Evolutionary conservation across 2,888 invertebrate genomes (phyloP).

Genomic region (Mechanitis messenoides): DNA sequence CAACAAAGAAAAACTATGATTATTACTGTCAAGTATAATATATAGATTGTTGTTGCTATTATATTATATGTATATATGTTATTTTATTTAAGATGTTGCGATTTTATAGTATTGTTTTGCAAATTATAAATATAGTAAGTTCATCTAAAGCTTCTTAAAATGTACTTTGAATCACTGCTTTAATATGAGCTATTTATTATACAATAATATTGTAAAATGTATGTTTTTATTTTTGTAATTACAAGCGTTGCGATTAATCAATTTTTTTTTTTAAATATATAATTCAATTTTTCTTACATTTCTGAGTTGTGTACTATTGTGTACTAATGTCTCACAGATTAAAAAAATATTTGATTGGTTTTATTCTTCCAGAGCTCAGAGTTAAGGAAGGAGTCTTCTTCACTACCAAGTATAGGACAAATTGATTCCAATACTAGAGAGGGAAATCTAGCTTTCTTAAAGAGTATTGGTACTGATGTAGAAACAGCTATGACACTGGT

Average conservation of each 20-base stretch:
- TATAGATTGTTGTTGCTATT: not conserved
- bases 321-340: no score
- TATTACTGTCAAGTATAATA: not conserved
- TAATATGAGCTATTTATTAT: no score
- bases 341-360: not conserved
- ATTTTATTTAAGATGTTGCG: not conserved
- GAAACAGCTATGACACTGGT: slow-evolving; percentile 38
- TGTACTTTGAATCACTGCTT: no score
- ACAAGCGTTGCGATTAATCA: not conserved
- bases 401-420: slow-evolving; percentile 33
- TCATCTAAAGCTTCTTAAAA: no score
- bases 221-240: not conserved
- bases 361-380: slow-evolving; percentile 30
- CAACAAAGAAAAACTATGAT: not conserved
- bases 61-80: not conserved
- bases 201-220: no score
- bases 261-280: not conserved
- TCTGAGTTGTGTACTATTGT: no score
- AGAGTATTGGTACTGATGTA: slow-evolving; percentile 40
- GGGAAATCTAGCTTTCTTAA: slow-evolving; percentile 44
- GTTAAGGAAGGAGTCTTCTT: slow-evolving; percentile 23
- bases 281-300: no score
- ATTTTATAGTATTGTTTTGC: no score
- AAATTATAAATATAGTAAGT: no score
- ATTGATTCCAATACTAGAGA: slow-evolving; percentile 47